A percentile compares a stretch with the other conserved stretches of the same genome.
These are phyloP conservation scores for Trilocha varians DNA, from an alignment of 2,888 invertebrate genomes.

Conservation along the genomic window DNA sequence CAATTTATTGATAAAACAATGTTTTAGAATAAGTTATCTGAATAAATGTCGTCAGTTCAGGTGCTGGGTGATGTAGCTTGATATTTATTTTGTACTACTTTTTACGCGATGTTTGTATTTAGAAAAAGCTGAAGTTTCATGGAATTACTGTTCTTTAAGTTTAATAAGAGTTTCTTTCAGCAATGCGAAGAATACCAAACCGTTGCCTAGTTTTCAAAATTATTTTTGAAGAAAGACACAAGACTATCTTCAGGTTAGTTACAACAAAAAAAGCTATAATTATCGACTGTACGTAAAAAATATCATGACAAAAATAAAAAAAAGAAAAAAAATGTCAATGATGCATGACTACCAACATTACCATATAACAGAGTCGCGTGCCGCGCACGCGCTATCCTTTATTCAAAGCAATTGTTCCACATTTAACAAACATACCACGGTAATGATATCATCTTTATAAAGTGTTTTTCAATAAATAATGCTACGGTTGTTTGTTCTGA, in stretches of 20 bases:
- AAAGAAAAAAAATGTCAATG: not conserved
- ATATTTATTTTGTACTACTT: not conserved
- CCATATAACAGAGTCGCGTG: constrained; percentile 19
- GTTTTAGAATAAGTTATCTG: not conserved
- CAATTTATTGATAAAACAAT: not conserved
- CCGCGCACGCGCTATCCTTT: constrained; percentile 14
- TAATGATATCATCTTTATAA: constrained; percentile 31
- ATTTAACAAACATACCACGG: constrained; percentile 18
- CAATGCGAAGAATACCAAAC: too few species aligned
- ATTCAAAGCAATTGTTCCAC: constrained; percentile 12
- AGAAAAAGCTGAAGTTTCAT: too few species aligned
- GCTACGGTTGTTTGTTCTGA: constrained; percentile 8
- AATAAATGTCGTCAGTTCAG: not conserved
- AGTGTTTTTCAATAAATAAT: constrained; percentile 17
- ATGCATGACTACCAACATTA: not conserved
- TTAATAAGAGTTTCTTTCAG: too few species aligned
- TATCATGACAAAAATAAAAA: not conserved
- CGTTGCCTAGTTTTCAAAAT: too few species aligned
- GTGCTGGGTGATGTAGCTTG: not conserved
- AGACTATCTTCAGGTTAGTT: too few species aligned
- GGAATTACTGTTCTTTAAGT: too few species aligned
- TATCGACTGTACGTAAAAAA: not conserved
- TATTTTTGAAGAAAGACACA: too few species aligned
- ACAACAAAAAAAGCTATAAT: too few species aligned
- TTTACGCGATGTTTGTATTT: too few species aligned